phyloP scores from a whole-genome alignment of 2,113 vertebrate species.

The Bungarus multicinctus region DNA sequence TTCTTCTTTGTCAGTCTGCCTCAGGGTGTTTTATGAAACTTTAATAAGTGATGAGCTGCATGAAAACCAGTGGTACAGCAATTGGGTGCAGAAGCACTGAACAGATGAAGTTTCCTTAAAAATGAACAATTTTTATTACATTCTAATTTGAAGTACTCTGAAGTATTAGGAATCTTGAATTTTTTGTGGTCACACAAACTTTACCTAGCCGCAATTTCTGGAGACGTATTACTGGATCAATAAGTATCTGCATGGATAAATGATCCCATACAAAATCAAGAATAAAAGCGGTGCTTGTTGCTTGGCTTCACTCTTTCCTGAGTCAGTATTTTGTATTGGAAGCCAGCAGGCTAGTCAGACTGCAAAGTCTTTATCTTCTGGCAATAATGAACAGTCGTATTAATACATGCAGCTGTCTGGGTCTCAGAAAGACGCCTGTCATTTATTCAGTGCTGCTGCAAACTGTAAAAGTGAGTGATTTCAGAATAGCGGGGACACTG shows the following conservation, averaged over 20 bases:
- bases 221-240: not conserved
- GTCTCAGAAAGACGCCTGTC: not conserved
- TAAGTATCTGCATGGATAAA: not conserved
- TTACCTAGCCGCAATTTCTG: not conserved
- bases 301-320: fast-evolving
- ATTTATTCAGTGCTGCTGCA: not conserved
- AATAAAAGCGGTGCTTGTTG: not conserved
- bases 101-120: not conserved
- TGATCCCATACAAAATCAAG: not conserved
- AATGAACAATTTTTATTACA: not conserved
- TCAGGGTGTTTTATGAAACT: not conserved
- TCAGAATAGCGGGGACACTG: not conserved
- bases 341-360: not conserved
- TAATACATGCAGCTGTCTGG: constrained; percentile 9
- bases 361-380: not conserved
- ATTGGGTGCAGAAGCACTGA: not conserved
- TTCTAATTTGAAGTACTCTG: not conserved
- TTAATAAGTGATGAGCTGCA: not conserved
- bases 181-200: not conserved
- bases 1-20: not conserved
- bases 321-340: not conserved
- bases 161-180: not conserved
- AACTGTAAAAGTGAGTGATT: not conserved
- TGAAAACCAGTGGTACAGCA: not conserved
- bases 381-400: not conserved